Percentiles rank a stretch among this genome's conserved stretches.
Conservation (phyloP, 2,888 invertebrate genomes). For the Ornithoptera alexandrae region DNA sequence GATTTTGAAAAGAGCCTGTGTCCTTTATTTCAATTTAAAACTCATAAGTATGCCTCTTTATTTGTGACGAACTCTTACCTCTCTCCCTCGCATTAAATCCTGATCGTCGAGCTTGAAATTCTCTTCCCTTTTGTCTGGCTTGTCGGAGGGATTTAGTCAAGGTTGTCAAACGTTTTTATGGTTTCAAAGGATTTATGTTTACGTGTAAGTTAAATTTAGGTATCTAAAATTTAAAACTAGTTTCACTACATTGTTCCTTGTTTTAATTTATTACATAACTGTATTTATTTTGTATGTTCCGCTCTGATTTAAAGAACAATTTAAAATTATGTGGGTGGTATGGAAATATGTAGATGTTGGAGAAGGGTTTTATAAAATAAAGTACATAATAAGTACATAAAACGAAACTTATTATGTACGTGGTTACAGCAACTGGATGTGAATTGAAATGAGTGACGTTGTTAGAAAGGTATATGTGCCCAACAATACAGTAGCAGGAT, state of each 20-base stretch:
- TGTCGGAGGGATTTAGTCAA: conserved; percentile 23
- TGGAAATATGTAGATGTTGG: too few relatives aligned
- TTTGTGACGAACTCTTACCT: not conserved
- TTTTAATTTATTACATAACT: too few relatives aligned
- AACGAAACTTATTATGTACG: too few relatives aligned
- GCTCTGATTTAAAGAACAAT: too few relatives aligned
- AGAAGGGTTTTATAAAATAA: too few relatives aligned
- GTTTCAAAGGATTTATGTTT: conserved; percentile 12
- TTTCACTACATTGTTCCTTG: not conserved
- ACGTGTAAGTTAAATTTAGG: not conserved
- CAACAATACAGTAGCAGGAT: too few relatives aligned
- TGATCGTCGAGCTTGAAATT: conserved; percentile 16
- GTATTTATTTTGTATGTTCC: too few relatives aligned
- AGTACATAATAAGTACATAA: too few relatives aligned
- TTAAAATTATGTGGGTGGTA: too few relatives aligned
- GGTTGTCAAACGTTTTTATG: conserved; percentile 17
- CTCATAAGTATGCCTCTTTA: conserved; percentile 8
- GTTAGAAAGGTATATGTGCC: too few relatives aligned
- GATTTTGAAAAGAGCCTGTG: not conserved
- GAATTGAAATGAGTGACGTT: too few relatives aligned
- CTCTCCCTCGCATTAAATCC: conserved; percentile 11
- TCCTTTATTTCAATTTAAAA: conserved; percentile 15
- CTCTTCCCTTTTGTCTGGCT: conserved; percentile 20
- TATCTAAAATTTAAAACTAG: not conserved
- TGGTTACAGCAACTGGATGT: too few relatives aligned